Percentiles rank a stretch among this genome's conserved stretches.
Conservation (phyloP, 2,888 invertebrate species). For the Drosophila falleni region DNA sequence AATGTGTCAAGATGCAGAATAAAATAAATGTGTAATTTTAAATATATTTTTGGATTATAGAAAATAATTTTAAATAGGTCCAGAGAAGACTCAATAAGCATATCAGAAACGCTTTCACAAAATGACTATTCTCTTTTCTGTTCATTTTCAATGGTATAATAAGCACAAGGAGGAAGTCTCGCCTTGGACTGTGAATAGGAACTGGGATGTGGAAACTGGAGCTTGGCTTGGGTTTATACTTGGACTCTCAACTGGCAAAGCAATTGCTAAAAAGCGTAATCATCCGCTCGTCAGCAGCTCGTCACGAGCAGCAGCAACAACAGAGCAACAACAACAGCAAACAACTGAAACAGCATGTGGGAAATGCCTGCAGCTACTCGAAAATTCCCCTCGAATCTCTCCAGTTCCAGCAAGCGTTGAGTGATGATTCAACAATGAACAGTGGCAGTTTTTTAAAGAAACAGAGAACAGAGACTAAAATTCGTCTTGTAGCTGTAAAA, state of each 20-base stretch:
- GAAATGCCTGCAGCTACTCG: slow-evolving; percentile 42
- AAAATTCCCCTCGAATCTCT: slow-evolving; percentile 21
- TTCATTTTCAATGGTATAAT: slow-evolving; percentile 24
- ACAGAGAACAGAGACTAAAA: slow-evolving; percentile 23
- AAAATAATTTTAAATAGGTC: too few species aligned
- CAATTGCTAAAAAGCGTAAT: slow-evolving; percentile 76
- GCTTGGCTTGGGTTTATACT: slow-evolving; percentile 28
- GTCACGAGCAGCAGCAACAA: slow-evolving; percentile 50
- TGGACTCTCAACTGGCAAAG: slow-evolving; percentile 39
- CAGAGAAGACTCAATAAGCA: not conserved
- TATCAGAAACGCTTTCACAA: not conserved
- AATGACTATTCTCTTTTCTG: not conserved
- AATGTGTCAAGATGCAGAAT: too few species aligned
- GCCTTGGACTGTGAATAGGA: slow-evolving; percentile 20
- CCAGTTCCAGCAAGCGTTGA: slow-evolving; percentile 38
- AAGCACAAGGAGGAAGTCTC: slow-evolving; percentile 43
- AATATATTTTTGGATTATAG: too few species aligned
- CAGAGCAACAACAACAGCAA: slow-evolving; percentile 22
- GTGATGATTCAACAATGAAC: slow-evolving; percentile 79
- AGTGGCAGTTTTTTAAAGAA: slow-evolving; percentile 68
- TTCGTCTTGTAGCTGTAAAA: slow-evolving; percentile 47
- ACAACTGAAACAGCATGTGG: slow-evolving; percentile 54
- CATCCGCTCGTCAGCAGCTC: slow-evolving; percentile 75
- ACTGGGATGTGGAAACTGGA: not conserved
- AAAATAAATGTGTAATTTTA: too few species aligned